These are phyloP conservation scores for Pocota personata DNA, from an alignment of 2,888 invertebrate genomes.

Conservation along the genomic window DNA sequence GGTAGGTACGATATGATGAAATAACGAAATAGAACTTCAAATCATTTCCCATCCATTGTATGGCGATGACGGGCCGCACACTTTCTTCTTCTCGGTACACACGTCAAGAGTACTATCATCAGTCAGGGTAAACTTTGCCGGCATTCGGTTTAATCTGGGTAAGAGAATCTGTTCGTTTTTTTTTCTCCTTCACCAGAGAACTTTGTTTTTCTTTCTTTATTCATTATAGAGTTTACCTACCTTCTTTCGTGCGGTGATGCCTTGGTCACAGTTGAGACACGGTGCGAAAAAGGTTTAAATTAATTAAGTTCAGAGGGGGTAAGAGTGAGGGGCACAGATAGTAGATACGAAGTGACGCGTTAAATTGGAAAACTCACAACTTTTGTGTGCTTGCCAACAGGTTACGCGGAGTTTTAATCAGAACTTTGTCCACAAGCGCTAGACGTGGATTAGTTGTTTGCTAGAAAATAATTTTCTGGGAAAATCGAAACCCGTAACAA, in stretches of 20 bases:
- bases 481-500: background rate
- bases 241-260: constrained; percentile 1
- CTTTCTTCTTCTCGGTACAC: constrained; percentile 31
- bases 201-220: constrained; percentile 30
- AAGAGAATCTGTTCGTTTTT: constrained; percentile 10
- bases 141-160: constrained; percentile 36
- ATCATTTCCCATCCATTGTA: constrained; percentile 47
- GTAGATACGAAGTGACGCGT: constrained; percentile 48
- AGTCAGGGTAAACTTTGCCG: constrained; percentile 61
- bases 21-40: constrained; percentile 43
- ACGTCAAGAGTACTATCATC: constrained; percentile 59
- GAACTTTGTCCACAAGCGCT: constrained; percentile 21
- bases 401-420: constrained; percentile 37
- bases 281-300: constrained; percentile 61
- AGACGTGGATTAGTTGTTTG: background rate
- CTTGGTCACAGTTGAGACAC: constrained; percentile 21
- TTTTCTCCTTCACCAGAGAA: background rate
- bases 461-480: background rate
- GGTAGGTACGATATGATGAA: constrained; percentile 45
- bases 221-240: constrained; percentile 24
- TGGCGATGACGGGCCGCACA: constrained; percentile 45
- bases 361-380: constrained; percentile 59
- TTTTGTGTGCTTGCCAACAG: constrained; percentile 38
- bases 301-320: constrained; percentile 59
- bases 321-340: background rate